Conservation (phyloP, 2,113 vertebrate genomes). For the Crotalus horridus region DNA sequence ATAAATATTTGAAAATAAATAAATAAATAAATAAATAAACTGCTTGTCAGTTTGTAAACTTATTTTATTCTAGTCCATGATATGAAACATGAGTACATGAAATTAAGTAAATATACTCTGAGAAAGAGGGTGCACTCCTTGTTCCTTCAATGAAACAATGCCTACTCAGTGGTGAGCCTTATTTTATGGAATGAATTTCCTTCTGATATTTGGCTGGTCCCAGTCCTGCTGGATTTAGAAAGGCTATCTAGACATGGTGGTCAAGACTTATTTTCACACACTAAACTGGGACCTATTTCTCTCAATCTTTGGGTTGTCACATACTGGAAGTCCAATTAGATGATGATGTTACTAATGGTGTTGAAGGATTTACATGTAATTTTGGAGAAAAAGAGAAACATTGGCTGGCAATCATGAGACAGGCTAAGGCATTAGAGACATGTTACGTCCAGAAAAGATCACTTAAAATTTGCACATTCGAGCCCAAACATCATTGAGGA, state of each 20-base stretch:
- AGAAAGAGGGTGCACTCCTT: background rate
- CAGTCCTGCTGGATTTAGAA: background rate
- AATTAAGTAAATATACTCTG: background rate
- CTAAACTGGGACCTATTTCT: background rate
- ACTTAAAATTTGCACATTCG: background rate
- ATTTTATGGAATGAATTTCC: background rate
- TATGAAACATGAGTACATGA: background rate
- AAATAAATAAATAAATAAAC: no score
- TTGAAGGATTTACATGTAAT: background rate
- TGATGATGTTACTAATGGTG: background rate
- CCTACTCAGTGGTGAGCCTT: background rate
- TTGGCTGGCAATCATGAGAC: background rate
- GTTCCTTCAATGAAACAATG: background rate
- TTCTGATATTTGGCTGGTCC: background rate
- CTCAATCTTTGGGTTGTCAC: background rate
- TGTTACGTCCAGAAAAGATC: background rate
- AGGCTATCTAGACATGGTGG: background rate
- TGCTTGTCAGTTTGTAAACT: background rate
- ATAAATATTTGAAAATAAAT: no score
- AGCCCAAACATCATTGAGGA: background rate
- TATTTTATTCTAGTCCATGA: background rate
- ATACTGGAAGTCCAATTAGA: background rate
- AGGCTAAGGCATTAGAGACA: background rate
- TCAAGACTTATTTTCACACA: background rate
- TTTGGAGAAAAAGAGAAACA: background rate